phyloP scores from a whole-genome alignment of 2,113 vertebrate species.

The Cynoglossus semilaevis region DNA sequence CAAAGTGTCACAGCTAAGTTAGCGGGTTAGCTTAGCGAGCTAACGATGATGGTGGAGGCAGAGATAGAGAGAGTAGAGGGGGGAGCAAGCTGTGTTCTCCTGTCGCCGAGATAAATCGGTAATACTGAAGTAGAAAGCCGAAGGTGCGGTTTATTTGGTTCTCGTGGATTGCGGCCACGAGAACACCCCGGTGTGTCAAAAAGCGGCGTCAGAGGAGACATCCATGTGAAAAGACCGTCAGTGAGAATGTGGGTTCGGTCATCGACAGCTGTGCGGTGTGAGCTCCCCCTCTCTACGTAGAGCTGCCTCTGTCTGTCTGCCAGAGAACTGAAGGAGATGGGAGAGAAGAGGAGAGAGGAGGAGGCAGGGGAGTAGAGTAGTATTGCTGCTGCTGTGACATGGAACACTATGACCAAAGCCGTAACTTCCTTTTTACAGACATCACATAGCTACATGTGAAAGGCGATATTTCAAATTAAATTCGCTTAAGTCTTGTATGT shows the following conservation, averaged over 20 bases:
- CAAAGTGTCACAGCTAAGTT: conserved; percentile 64
- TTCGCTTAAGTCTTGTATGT: too few species aligned
- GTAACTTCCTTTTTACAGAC: too few species aligned
- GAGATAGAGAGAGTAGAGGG: not conserved
- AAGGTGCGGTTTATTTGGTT: not conserved
- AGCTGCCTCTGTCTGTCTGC: conserved; percentile 44
- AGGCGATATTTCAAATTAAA: too few species aligned
- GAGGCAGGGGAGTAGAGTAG: not conserved
- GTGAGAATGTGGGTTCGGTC: not conserved
- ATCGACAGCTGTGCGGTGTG: conserved; percentile 35
- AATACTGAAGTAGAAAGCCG: conserved; percentile 12
- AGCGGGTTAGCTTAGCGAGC: conserved; percentile 67
- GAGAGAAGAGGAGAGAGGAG: conserved; percentile 14
- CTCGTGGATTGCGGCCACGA: not conserved
- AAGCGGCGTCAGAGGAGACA: conserved; percentile 11
- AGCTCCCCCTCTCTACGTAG: conserved; percentile 33
- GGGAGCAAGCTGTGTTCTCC: conserved; percentile 36
- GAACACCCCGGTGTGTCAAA: conserved; percentile 15
- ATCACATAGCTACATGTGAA: too few species aligned
- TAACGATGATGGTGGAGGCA: conserved; percentile 37
- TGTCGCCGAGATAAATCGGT: conserved; percentile 49
- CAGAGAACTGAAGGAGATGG: conserved; percentile 16
- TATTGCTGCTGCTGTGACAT: too few species aligned
- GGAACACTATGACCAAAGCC: too few species aligned
- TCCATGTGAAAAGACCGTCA: conserved; percentile 39